Evolutionary conservation across 2,888 invertebrate genomes (phyloP).

Genomic region (Cheilosia soror): DNA sequence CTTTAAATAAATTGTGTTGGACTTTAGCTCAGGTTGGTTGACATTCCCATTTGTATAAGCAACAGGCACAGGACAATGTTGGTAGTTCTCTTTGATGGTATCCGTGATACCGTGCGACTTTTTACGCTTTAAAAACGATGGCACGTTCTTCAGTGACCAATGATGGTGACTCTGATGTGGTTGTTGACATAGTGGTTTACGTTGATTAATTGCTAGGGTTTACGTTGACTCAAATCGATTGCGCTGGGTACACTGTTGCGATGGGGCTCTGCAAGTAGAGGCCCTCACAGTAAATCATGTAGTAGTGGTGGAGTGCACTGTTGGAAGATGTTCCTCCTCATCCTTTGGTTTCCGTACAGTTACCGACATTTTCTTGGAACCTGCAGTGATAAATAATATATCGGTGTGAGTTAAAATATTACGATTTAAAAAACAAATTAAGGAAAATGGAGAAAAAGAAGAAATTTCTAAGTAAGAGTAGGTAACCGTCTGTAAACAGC

Average conservation of each 20-base stretch:
- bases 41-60: constrained; percentile 47
- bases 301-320: constrained; percentile 47
- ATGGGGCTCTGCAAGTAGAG: constrained; percentile 31
- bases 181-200: constrained; percentile 38
- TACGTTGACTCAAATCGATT: constrained; percentile 58
- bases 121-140: constrained; percentile 74
- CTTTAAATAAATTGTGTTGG: constrained; percentile 25
- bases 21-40: constrained; percentile 33
- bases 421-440: no score
- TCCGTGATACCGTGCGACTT: constrained; percentile 41
- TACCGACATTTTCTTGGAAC: constrained; percentile 83
- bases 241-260: constrained; percentile 38
- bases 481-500: constrained; percentile 53
- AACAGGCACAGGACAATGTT: constrained; percentile 46
- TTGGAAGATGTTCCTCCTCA: constrained; percentile 82
- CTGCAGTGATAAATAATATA: constrained; percentile 45
- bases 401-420: neutral
- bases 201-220: no score
- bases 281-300: constrained; percentile 45
- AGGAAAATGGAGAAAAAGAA: no score
- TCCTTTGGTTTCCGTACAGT: constrained; percentile 80
- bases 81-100: constrained; percentile 59
- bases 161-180: constrained; percentile 24
- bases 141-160: constrained; percentile 67
- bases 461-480: no score